Evolutionary conservation across 1,140 invertebrate species (phyloP).

Genomic region (Listronotus bonariensis): DNA sequence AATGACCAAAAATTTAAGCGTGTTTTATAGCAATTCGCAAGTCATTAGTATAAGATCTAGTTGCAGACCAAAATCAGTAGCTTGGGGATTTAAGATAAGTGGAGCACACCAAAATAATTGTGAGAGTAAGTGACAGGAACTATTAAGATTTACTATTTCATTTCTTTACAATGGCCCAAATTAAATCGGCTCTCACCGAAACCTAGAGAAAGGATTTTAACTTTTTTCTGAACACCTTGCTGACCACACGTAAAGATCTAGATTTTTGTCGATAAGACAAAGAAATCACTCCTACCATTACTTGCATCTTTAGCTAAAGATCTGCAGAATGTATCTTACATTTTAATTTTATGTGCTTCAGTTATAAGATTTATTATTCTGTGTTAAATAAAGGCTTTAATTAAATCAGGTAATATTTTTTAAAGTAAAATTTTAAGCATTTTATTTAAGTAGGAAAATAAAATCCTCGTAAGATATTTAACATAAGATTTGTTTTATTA

Average conservation of each 20-base stretch:
- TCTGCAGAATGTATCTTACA: too few species aligned
- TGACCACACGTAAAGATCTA: slow-evolving; percentile 5
- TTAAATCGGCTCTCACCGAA: slow-evolving; percentile 8
- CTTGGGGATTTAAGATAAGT: slow-evolving; percentile 44
- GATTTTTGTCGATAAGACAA: slow-evolving; percentile 14
- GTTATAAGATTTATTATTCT: too few species aligned
- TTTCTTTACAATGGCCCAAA: slow-evolving; percentile 11
- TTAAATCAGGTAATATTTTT: too few species aligned
- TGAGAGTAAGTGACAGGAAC: slow-evolving; percentile 45
- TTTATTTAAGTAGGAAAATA: too few species aligned
- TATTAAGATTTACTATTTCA: slow-evolving; percentile 18
- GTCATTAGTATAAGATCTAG: slow-evolving; percentile 20
- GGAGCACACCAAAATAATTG: slow-evolving; percentile 48
- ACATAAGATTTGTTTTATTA: too few species aligned
- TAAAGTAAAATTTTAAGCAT: too few species aligned
- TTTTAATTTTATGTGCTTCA: too few species aligned
- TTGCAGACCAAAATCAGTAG: slow-evolving; percentile 40
- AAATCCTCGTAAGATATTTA: too few species aligned
- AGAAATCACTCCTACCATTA: slow-evolving; percentile 1
- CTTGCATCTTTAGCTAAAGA: not conserved
- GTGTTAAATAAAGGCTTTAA: too few species aligned
- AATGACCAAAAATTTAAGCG: slow-evolving; percentile 21
- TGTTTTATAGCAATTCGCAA: slow-evolving; percentile 39
- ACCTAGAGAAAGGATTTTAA: slow-evolving; percentile 26
- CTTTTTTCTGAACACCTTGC: not conserved